Base-by-base conservation (phyloP, 2,888 invertebrate genomes). In the Cryptus viduatorius region DNA sequence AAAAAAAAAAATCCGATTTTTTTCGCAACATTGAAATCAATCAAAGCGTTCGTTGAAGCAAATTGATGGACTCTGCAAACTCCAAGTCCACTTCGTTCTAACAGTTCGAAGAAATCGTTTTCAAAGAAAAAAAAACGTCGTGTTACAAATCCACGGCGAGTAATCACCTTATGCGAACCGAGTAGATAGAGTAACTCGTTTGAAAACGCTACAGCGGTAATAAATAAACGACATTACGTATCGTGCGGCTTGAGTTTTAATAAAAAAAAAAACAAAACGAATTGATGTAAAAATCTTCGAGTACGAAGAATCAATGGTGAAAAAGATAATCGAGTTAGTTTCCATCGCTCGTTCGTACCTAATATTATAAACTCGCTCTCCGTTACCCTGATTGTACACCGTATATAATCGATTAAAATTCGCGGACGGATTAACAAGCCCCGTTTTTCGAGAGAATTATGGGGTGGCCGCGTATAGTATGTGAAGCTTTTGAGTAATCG, bases 401-500 rank as follows among this genome's bases (percentile, higher is more conserved):
- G 61, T 83, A 79, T 83, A 79, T 82, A 83, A 82, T 84, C 83
- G 82, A 84, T 83, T 81, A 86, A 87, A 87, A 85, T 83, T 81
- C 65, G 81, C 77, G 69, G 79, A 80, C 80, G 85, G 85, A 86
- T 87, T 85, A 86, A 86, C 83, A 82, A 84, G 85, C 79, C 79
- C 83, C 82, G 75, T 84, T 78, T 83, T 80, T 78, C 81, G 84
- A 79, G 77, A 80, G 83, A 83, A 83, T 83, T 86, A 79, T 80
- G 85, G 82, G 80, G 85, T 82, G 83, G 72, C 76, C 76, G 61
- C 64, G 46, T 19, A 59, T 56, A 69, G 79, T 76, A 82, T 79
- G 84, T 59, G 67, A 83, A 80, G 80, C 79, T 86, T 83, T 85
- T 87, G 86, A 85, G 87, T 86, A 86, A 86, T 86, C 86, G 85